Percentiles rank a stretch among this genome's conserved stretches.
phyloP scores from a whole-genome alignment of 2,113 vertebrate species.

The Melanostigma gelatinosum region DNA sequence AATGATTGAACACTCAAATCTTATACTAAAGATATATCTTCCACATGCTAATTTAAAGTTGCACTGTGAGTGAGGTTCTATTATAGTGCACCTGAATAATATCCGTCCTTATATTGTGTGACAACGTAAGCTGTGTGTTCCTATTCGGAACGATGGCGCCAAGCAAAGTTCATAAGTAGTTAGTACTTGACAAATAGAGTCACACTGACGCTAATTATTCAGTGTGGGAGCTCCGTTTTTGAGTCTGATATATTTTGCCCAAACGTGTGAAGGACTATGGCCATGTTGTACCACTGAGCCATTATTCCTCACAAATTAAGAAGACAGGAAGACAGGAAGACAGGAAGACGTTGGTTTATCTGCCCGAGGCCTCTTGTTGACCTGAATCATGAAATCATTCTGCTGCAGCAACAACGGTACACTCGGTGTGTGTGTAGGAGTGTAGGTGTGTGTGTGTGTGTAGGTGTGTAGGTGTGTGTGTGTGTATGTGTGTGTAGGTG shows the following conservation, averaged over 20 bases:
- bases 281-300: constrained; percentile 47
- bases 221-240: constrained; percentile 19
- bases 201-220: constrained; percentile 32
- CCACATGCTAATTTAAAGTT: neutral
- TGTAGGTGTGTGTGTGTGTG: constrained; percentile 11
- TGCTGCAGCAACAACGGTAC: constrained; percentile 58
- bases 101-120: neutral
- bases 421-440: constrained; percentile 5
- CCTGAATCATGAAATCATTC: constrained; percentile 79
- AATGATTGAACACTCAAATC: neutral
- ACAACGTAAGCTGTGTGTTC: constrained; percentile 9
- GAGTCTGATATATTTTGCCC: constrained; percentile 43
- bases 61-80: neutral
- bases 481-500: constrained; percentile 11
- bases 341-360: constrained; percentile 66
- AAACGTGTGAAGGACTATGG: constrained; percentile 31
- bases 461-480: constrained; percentile 7
- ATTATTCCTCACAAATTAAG: constrained; percentile 66
- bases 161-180: neutral
- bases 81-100: constrained; percentile 7
- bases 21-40: neutral
- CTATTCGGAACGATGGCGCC: constrained; percentile 19
- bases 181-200: constrained; percentile 47
- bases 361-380: constrained; percentile 78
- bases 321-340: constrained; percentile 69